phyloP scores from a whole-genome alignment of 2,113 vertebrate species.

The Hystrix cristata region DNA sequence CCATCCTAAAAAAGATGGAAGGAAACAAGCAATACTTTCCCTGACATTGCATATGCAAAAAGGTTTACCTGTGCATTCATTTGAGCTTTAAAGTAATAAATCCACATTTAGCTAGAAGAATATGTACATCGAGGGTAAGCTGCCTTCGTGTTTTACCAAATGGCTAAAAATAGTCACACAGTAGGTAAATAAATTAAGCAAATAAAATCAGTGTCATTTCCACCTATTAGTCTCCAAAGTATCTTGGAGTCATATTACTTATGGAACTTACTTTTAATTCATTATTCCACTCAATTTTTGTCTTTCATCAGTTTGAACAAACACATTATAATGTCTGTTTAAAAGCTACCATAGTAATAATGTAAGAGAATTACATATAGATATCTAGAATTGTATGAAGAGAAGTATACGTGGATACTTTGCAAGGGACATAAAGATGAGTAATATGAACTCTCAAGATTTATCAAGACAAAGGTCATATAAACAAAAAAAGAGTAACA shows the following conservation, averaged over 20 bases:
- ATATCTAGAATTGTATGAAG: background rate
- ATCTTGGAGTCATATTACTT: background rate
- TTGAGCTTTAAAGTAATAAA: slow-evolving; percentile 11
- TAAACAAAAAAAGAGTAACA: background rate
- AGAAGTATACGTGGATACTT: background rate
- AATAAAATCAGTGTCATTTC: background rate
- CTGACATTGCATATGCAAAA: background rate
- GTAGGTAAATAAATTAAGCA: background rate
- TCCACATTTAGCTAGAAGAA: background rate
- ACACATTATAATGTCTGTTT: background rate
- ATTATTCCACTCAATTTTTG: background rate
- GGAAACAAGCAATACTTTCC: background rate
- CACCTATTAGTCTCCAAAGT: background rate
- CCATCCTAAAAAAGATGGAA: background rate
- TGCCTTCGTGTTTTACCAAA: background rate
- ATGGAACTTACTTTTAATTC: background rate
- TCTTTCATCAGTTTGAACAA: background rate
- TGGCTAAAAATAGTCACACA: background rate
- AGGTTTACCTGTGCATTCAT: background rate
- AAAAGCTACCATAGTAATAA: background rate
- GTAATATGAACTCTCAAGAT: background rate
- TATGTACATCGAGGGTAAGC: background rate
- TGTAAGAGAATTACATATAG: background rate
- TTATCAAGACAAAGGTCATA: background rate
- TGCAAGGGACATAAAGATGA: background rate